These are phyloP conservation scores for Tetranychus urticae DNA, from an alignment of 1,140 invertebrate species.

Conservation along the genomic window DNA sequence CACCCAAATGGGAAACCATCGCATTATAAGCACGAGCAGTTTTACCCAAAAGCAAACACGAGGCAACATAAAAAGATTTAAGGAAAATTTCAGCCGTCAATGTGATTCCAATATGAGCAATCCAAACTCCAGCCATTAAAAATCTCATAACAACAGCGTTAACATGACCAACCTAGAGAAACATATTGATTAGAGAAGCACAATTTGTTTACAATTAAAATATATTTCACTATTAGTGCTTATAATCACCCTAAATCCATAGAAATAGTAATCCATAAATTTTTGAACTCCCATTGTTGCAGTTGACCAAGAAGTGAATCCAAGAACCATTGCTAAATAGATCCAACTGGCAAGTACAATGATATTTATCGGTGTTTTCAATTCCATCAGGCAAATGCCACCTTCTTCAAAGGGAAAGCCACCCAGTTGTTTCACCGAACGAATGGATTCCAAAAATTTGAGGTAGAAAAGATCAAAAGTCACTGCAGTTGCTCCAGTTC, in stretches of 20 bases:
- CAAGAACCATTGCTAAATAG: not conserved
- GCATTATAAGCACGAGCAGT: not conserved
- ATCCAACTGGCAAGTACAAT: not conserved
- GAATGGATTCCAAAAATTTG: not conserved
- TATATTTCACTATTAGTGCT: no score
- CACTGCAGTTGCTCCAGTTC: not conserved
- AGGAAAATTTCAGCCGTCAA: not conserved
- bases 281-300: not conserved
- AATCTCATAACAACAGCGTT: not conserved
- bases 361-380: not conserved
- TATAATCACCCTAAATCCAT: not conserved
- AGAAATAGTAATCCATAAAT: conserved; percentile 1
- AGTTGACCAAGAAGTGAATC: not conserved
- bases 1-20: not conserved
- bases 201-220: not conserved
- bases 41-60: not conserved
- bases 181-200: not conserved
- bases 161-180: not conserved
- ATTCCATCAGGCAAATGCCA: not conserved
- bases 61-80: not conserved
- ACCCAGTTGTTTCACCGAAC: not conserved
- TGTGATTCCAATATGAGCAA: not conserved
- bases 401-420: not conserved
- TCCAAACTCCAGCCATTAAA: not conserved
- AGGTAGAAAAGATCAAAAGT: not conserved